phyloP scores from a whole-genome alignment of 2,113 vertebrate species.

The Larimichthys polyactis region DNA sequence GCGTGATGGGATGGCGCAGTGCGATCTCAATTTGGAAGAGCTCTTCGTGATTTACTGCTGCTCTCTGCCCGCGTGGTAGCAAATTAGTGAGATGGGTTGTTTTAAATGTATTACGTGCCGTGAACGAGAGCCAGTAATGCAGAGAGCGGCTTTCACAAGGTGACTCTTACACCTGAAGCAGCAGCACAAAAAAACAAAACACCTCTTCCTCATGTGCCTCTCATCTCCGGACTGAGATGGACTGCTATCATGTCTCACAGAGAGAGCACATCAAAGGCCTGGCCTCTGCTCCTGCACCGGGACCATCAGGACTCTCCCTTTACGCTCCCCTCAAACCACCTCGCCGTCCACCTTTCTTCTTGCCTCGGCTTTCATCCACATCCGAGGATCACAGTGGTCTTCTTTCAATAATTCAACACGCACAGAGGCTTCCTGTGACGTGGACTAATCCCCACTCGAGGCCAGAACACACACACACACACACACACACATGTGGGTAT shows the following conservation, averaged over 20 bases:
- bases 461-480: too few relatives aligned
- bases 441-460: not conserved
- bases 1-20: not conserved
- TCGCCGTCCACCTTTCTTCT: conserved; percentile 53
- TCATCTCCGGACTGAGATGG: conserved; percentile 44
- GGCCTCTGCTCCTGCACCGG: conserved; percentile 1
- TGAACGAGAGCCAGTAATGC: not conserved
- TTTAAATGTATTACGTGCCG: conserved; percentile 22
- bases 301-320: conserved; percentile 35
- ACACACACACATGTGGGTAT: too few relatives aligned
- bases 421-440: conserved; percentile 15
- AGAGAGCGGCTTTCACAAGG: conserved; percentile 12
- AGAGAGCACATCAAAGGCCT: conserved; percentile 69
- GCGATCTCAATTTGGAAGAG: conserved; percentile 2
- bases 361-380: conserved; percentile 72
- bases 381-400: conserved; percentile 53
- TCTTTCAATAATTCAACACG: conserved; percentile 64
- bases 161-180: not conserved
- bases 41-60: conserved; percentile 14
- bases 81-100: conserved; percentile 40
- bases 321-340: conserved; percentile 51
- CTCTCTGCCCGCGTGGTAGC: conserved; percentile 8
- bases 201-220: conserved; percentile 18
- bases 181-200: not conserved
- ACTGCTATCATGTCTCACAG: conserved; percentile 52